Evolutionary conservation across 2,888 invertebrate genomes (phyloP).

Genomic region (Gastracanthus pulcherrimus): DNA sequence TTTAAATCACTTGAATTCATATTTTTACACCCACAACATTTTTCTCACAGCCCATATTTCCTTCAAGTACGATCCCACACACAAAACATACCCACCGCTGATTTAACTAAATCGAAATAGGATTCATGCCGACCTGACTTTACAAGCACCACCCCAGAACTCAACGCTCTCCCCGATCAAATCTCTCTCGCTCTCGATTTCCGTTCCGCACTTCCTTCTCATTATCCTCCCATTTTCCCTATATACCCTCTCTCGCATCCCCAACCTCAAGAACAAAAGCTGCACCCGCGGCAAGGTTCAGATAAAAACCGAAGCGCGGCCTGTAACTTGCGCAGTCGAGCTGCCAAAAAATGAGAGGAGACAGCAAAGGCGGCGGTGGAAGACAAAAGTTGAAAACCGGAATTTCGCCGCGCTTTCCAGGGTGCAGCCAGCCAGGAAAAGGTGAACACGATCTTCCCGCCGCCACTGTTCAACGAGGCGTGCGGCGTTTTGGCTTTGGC

Average conservation of each 20-base stretch:
- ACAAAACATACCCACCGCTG: no score
- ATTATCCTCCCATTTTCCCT: not conserved
- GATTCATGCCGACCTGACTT: conserved; percentile 59
- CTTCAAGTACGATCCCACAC: no score
- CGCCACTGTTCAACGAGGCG: conserved; percentile 65
- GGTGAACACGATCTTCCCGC: conserved; percentile 13
- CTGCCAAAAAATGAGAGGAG: conserved; percentile 28
- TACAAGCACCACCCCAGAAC: conserved; percentile 5
- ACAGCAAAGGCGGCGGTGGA: conserved; percentile 21
- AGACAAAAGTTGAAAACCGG: conserved; percentile 40
- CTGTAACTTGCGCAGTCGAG: not conserved
- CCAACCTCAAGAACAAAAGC: conserved; percentile 12
- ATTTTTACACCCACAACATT: not conserved
- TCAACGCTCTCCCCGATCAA: not conserved
- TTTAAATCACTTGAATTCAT: no score
- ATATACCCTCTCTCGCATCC: not conserved
- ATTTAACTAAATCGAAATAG: conserved; percentile 16
- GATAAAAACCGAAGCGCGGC: not conserved
- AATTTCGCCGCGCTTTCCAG: conserved; percentile 43
- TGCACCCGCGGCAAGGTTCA: not conserved
- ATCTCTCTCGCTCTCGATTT: not conserved
- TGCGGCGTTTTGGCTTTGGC: conserved; percentile 70
- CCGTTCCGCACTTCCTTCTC: conserved; percentile 24
- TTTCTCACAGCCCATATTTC: not conserved
- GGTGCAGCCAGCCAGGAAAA: conserved; percentile 23